These are phyloP conservation scores for Acanthis flammea DNA, from an alignment of 2,797 vertebrate species.

Conservation along the genomic window DNA sequence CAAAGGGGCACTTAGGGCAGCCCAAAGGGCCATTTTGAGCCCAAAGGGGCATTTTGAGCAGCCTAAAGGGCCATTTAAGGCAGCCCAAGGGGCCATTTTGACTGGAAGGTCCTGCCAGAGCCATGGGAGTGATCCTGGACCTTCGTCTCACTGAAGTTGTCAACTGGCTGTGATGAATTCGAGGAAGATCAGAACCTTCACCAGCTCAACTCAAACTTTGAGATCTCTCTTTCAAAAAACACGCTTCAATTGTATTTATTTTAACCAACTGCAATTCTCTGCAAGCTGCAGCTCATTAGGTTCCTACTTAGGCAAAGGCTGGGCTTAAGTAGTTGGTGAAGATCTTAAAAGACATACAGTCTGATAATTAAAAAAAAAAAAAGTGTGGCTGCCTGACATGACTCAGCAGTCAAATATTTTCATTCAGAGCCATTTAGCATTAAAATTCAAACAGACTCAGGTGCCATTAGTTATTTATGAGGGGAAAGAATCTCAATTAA, in stretches of 20 bases:
- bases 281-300: background rate
- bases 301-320: background rate
- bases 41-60: too few species aligned
- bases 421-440: constrained; percentile 71
- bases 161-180: accelerated
- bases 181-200: background rate
- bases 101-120: background rate
- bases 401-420: constrained; percentile 74
- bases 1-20: background rate
- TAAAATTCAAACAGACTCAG: constrained; percentile 74
- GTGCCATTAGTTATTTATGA: constrained; percentile 71
- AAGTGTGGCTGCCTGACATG: constrained; percentile 51
- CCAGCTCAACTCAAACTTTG: background rate
- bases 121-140: background rate
- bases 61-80: background rate
- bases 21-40: background rate
- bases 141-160: background rate
- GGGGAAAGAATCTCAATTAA: constrained; percentile 69
- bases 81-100: background rate
- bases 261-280: background rate
- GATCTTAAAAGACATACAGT: constrained; percentile 1
- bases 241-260: background rate
- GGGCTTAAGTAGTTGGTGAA: constrained; percentile 15
- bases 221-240: background rate
- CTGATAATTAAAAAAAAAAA: constrained; percentile 32